A percentile compares a stretch with the other conserved stretches of the same genome.
Conservation (phyloP, 2,797 vertebrate species). For the Merluccius polli region DNA sequence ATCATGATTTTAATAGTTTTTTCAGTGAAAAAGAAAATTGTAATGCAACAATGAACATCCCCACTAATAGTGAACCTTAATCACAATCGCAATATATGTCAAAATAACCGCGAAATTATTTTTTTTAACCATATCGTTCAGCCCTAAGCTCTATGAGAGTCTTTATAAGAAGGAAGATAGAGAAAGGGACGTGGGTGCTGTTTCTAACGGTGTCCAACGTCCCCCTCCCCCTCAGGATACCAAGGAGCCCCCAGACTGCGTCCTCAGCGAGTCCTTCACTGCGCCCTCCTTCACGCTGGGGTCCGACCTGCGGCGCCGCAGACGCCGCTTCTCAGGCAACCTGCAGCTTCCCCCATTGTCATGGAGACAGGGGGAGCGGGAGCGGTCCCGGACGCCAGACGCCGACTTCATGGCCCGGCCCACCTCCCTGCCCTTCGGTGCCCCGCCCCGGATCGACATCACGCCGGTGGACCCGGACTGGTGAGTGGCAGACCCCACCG, state of each 20-base stretch:
- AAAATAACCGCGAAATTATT: no score
- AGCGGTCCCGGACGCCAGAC: conserved; percentile 84
- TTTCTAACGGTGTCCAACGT: no score
- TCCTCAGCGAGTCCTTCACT: conserved; percentile 86
- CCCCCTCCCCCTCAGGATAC: conserved; percentile 64
- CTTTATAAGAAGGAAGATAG: not conserved
- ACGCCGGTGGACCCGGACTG: conserved; percentile 87
- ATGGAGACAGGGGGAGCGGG: conserved; percentile 84
- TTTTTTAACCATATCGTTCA: no score
- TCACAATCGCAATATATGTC: no score
- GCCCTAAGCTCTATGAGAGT: no score
- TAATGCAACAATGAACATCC: no score
- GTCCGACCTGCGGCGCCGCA: conserved; percentile 86
- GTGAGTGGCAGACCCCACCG: conserved; percentile 64
- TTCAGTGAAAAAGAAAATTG: no score
- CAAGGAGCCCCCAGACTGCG: conserved; percentile 82
- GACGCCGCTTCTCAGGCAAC: conserved; percentile 87
- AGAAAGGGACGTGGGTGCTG: not conserved
- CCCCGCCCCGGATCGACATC: conserved; percentile 89
- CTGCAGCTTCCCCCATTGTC: conserved; percentile 89
- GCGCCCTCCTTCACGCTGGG: conserved; percentile 84
- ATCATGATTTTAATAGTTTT: no score
- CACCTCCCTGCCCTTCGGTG: conserved; percentile 83
- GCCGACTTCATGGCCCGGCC: conserved; percentile 82
- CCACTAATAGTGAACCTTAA: no score